These are phyloP conservation scores for Oreochromis grahami DNA, from an alignment of 2,797 vertebrate genomes.

Conservation along the genomic window DNA sequence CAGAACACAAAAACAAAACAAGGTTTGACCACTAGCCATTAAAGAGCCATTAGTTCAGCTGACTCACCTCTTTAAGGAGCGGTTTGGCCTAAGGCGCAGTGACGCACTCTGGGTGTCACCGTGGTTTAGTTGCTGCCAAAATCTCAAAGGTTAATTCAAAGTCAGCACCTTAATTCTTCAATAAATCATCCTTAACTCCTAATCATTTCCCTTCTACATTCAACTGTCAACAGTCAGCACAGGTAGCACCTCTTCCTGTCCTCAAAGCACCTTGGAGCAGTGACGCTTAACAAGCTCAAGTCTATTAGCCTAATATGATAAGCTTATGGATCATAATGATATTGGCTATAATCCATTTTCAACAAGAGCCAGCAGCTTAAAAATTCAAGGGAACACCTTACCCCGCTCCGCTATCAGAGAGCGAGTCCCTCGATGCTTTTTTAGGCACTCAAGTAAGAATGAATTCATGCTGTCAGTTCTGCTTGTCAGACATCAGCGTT, in stretches of 20 bases:
- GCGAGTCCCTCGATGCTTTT: background rate
- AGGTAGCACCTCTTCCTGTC: background rate
- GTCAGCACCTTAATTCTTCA: conserved; percentile 31
- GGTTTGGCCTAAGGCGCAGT: background rate
- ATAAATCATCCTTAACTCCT: conserved; percentile 35
- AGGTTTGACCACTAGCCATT: conserved; percentile 12
- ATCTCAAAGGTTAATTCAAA: conserved; percentile 50
- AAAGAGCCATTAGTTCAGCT: conserved; percentile 26
- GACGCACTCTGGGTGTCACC: conserved; percentile 20
- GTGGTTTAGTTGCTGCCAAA: conserved; percentile 10
- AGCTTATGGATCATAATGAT: conserved; percentile 16
- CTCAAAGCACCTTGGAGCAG: background rate
- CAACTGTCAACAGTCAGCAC: background rate
- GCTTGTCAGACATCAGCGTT: background rate
- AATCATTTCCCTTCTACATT: background rate
- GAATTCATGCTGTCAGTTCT: background rate
- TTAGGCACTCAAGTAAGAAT: background rate
- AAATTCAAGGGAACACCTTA: background rate
- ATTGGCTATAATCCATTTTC: conserved; percentile 11
- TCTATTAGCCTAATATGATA: conserved; percentile 19
- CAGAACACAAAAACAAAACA: background rate
- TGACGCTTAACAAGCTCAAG: conserved; percentile 23
- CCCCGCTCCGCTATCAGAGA: background rate
- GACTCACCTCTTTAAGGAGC: conserved; percentile 43
- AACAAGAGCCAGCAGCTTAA: background rate